Evolutionary conservation across 2,113 vertebrate genomes (phyloP), one percentile per base, ranked within the genome.

Genomic region (Amia ocellicauda): DNA sequence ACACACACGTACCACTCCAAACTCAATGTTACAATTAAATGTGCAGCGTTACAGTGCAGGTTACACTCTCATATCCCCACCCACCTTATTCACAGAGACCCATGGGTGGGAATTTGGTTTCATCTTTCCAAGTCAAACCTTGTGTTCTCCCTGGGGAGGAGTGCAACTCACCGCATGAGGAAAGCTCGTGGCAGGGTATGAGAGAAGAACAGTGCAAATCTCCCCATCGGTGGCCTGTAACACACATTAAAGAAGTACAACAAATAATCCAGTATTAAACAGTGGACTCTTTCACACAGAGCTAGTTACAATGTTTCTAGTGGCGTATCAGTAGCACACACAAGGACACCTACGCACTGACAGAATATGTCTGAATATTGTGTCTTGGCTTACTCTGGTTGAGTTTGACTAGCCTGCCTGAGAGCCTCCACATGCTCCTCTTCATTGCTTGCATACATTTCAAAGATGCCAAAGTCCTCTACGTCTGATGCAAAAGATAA

Each of bases 381-480:
- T 60, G 59, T 27, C 47, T 51, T 5, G 56, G 2, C 41, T n/a
- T 63, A 31, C 20, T 47, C 11, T 60, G 43, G 51, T 22, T 55
- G 17, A 52, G 27, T 49, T 60, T 70, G 31, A 40, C 42, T 17
- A 60, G 50, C 61, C 47, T 55, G 55, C 64, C 68, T 45, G 58
- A 22, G 45, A n/a, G n/a, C n/a, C n/a, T n/a, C n/a, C n/a, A 52
- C 14, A 0, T 57, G 26, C 53, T 72, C 66, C 40, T 65, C 66
- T 23, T 65, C 62, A 20, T 45, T n/a, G 22, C 70, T 66, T 65
- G 70, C 70, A 68, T 72, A 72, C 26, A 72, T 72, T 57, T 62
- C 66, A 56, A 72, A 65, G 31, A 65, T 72, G 55, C 62, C 70
- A 58, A 72, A 72, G 10, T 72, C 66, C 40, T 68, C 70, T 42